Percentiles rank a stretch among this genome's conserved stretches.
These are phyloP conservation scores for Epizoanthus ramosus DNA, from an alignment of 92 coral and sea anemone species.

Conservation along the genomic window DNA sequence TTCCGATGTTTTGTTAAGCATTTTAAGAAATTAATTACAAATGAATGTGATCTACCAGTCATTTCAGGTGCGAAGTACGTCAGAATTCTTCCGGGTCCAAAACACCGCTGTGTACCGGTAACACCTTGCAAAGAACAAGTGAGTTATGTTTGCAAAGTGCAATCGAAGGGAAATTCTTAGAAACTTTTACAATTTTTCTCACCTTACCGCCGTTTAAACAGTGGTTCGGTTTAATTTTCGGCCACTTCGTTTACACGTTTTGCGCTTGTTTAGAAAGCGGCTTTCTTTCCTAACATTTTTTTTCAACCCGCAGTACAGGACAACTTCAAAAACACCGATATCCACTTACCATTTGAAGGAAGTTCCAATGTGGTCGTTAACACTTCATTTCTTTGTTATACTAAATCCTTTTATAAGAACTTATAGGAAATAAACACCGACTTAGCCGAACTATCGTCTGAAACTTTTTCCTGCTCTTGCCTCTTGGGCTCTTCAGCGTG, in stretches of 20 bases:
- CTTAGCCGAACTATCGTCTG: slow-evolving; percentile 17
- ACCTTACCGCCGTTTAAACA: slow-evolving; percentile 36
- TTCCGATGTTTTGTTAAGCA: slow-evolving; percentile 45
- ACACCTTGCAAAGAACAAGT: slow-evolving; percentile 31
- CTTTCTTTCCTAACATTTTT: not conserved
- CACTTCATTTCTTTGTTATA: slow-evolving; percentile 34
- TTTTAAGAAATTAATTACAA: slow-evolving; percentile 37
- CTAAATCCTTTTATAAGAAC: slow-evolving; percentile 35
- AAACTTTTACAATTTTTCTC: slow-evolving; percentile 37
- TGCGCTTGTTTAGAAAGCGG: slow-evolving; percentile 28
- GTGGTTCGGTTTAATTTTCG: not conserved
- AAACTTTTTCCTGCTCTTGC: slow-evolving; percentile 29
- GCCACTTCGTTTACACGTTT: slow-evolving; percentile 17
- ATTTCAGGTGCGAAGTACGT: slow-evolving; percentile 15
- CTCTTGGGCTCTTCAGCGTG: too few species aligned
- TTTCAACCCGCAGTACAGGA: not conserved
- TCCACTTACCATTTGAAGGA: slow-evolving; percentile 17
- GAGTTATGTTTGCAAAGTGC: slow-evolving; percentile 42
- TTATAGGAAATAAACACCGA: slow-evolving; percentile 20
- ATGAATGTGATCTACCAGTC: slow-evolving; percentile 7
- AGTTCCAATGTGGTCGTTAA: slow-evolving; percentile 22
- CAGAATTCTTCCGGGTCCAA: slow-evolving; percentile 40
- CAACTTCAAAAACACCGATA: slow-evolving; percentile 35
- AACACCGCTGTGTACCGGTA: slow-evolving; percentile 24
- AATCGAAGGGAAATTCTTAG: slow-evolving; percentile 41